Evolutionary conservation across 1,140 invertebrate species (phyloP).

Genomic region (Acromyrmex echinatior): DNA sequence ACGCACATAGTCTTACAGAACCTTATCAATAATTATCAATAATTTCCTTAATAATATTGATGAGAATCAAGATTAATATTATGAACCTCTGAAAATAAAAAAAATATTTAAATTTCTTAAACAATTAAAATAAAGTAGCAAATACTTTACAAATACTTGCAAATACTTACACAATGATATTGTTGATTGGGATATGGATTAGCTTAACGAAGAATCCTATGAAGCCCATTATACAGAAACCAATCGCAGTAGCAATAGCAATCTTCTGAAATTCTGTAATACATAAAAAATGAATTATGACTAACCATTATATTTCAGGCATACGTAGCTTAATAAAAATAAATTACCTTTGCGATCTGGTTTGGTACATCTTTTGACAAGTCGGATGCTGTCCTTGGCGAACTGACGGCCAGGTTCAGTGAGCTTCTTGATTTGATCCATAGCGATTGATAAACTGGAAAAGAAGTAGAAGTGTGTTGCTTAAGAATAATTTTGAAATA

Average conservation of each 20-base stretch:
- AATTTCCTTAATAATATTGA: conserved; percentile 52
- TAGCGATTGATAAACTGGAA: conserved; percentile 82
- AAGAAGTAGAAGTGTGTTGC: neutral
- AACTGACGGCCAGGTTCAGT: conserved; percentile 98
- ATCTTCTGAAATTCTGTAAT: conserved; percentile 99
- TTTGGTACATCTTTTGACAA: conserved; percentile 99
- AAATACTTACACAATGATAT: conserved; percentile 97
- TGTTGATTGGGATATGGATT: conserved; percentile 99
- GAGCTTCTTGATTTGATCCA: conserved; percentile 99
- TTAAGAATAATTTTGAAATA: neutral
- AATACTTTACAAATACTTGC: neutral
- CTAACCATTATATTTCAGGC: neutral
- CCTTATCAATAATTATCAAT: conserved; percentile 79
- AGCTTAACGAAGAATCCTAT: conserved; percentile 99
- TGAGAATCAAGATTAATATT: conserved; percentile 60
- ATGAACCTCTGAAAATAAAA: conserved; percentile 81
- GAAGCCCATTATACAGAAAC: conserved; percentile 99
- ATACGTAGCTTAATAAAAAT: neutral
- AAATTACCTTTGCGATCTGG: conserved; percentile 98
- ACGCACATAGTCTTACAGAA: conserved; percentile 56
- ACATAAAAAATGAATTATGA: conserved; percentile 1
- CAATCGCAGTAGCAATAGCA: conserved; percentile 99
- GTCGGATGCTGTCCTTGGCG: conserved; percentile 98
- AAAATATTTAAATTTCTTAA: conserved; percentile 7
- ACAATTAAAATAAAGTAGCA: neutral